These are phyloP conservation scores for Lasiurus cinereus DNA, from an alignment of 2,113 vertebrate genomes.

Conservation along the genomic window DNA sequence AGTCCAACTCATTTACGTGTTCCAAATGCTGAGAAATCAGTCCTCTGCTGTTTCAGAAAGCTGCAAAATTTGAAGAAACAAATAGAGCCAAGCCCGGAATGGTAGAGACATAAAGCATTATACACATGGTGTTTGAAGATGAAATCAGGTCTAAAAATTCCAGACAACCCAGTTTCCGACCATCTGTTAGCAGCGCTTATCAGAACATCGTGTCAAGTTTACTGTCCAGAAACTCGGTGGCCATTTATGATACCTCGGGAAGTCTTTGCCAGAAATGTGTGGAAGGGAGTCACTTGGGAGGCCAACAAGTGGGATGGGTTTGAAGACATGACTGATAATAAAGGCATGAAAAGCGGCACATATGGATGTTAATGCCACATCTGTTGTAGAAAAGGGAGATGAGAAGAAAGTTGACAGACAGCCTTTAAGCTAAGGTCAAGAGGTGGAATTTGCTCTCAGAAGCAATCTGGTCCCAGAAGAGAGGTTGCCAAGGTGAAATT, in stretches of 20 bases:
- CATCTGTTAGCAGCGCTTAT: not conserved
- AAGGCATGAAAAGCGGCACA: not conserved
- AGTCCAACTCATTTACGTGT: not conserved
- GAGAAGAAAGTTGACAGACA: not conserved
- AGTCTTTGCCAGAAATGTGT: not conserved
- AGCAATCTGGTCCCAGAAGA: not conserved
- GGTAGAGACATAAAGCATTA: not conserved
- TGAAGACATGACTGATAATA: not conserved
- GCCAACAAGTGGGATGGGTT: not conserved
- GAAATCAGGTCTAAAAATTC: not conserved
- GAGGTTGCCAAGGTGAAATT: constrained; percentile 7
- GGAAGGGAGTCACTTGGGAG: not conserved
- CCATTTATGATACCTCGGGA: not conserved
- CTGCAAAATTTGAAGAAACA: not conserved
- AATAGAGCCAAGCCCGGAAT: not conserved
- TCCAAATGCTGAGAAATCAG: not conserved
- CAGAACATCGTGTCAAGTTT: not conserved
- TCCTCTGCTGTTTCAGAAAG: not conserved
- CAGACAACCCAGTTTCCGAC: not conserved
- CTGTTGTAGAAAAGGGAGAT: not conserved
- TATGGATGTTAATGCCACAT: not conserved
- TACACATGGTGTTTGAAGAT: not conserved
- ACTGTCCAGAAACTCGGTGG: not conserved
- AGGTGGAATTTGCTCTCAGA: constrained; percentile 34
- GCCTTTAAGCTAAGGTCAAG: not conserved